Base-by-base conservation (phyloP, 2,888 invertebrate species). In the Lasioglossum vierecki region DNA sequence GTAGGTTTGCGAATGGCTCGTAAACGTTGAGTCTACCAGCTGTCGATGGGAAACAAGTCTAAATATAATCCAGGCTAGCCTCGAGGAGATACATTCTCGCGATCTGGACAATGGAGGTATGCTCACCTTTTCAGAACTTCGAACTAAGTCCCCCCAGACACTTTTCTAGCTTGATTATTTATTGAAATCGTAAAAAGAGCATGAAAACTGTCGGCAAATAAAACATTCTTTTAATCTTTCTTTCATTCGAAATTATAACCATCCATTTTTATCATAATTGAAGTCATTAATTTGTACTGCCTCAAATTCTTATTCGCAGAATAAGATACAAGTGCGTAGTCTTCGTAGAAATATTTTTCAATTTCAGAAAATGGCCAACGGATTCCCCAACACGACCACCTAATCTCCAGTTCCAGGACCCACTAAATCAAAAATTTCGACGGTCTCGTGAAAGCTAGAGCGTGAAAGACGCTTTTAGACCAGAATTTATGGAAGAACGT, bases 1-100 rank as follows among this genome's bases (percentile, higher is more conserved):
- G 93, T 93, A 92, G 92, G 88, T 91, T 90, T 88, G 91, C 92
- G 91, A 94, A 93, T 92, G 91, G 92, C 91, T 93, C 93, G 91
- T 94, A 94, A 93, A 94, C 93, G 91, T 91, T 88, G 91, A 91
- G 89, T 81, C 90, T 90, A 93, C 92, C 94, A 93, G 93, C 94
- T 95, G 94, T 94, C 93, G 94, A 94, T 94, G 92, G 92, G 92
- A 93, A 94, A 93, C 93, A 91, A 90, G 89, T 92, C 94, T 94
- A 94, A 92, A 92, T 93, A 93, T 94, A 94, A 93, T 73, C 81
- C 87, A 86, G 83, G 83, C 88, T 68, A 41, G 68, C 41, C 35
- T 35, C 44, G 83, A 73, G 76, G 35, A 49, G 82, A 76, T 57
- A 46, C 83, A 84, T 86, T 68, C 82, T 44, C 80, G 26, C 72